phyloP scores from a whole-genome alignment of 2,797 vertebrate species.

The Helostoma temminkii region DNA sequence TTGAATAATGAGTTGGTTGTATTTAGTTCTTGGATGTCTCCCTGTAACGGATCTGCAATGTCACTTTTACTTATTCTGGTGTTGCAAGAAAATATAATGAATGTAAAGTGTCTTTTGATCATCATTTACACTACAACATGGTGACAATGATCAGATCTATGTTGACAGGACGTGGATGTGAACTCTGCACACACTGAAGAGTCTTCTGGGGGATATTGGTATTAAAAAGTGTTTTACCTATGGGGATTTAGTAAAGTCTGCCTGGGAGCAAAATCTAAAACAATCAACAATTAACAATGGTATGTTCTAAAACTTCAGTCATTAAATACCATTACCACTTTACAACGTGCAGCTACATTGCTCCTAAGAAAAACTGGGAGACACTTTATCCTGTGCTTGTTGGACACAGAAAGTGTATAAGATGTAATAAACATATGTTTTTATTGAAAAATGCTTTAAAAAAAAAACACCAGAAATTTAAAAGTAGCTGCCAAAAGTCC shows the following conservation, averaged over 20 bases:
- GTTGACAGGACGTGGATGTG: not conserved
- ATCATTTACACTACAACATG: constrained; percentile 4
- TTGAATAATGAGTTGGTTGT: not conserved
- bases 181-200: constrained; percentile 3
- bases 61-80: constrained; percentile 2
- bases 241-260: constrained; percentile 9
- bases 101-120: not conserved
- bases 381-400: too few relatives aligned
- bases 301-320: too few relatives aligned
- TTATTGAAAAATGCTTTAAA: too few relatives aligned
- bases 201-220: not conserved
- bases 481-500: too few relatives aligned
- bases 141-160: not conserved
- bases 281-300: too few relatives aligned
- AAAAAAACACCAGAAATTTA: too few relatives aligned
- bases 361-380: too few relatives aligned
- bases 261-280: too few relatives aligned
- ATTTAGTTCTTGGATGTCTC: constrained; percentile 1
- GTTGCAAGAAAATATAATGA: constrained; percentile 9
- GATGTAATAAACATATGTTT: too few relatives aligned
- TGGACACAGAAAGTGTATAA: too few relatives aligned
- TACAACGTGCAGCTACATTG: too few relatives aligned
- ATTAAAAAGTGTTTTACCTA: not conserved
- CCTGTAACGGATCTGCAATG: constrained; percentile 4
- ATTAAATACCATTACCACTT: too few relatives aligned